phyloP scores from a whole-genome alignment of 1,140 invertebrate genomes.

The Drosophila asahinai region DNA sequence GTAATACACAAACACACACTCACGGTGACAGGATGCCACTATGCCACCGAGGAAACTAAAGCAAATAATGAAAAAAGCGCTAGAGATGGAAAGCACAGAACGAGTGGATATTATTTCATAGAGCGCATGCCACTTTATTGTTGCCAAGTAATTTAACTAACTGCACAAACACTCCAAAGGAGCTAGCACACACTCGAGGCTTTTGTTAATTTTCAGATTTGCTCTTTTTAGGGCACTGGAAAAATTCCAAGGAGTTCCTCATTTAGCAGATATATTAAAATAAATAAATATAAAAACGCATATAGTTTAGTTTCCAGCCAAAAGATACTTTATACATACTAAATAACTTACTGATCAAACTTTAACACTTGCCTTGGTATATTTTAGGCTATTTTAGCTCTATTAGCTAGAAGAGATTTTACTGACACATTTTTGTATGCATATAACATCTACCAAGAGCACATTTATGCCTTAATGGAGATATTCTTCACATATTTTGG shows the following conservation, averaged over 20 bases:
- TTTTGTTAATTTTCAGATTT: conserved; percentile 58
- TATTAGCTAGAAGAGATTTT: too few relatives aligned
- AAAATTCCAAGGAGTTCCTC: not conserved
- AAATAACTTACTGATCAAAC: too few relatives aligned
- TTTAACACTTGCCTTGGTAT: too few relatives aligned
- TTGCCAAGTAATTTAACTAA: conserved; percentile 83
- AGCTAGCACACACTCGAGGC: conserved; percentile 16
- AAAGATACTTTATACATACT: too few relatives aligned
- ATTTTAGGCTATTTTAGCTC: too few relatives aligned
- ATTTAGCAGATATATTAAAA: too few relatives aligned
- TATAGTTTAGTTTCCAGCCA: too few relatives aligned
- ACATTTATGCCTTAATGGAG: not conserved
- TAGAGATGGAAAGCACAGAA: conserved; percentile 4
- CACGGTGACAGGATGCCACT: conserved; percentile 1
- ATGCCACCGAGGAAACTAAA: conserved; percentile 8
- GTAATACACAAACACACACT: not conserved
- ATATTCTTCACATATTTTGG: not conserved
- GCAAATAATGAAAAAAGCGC: conserved; percentile 2
- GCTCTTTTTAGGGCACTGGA: conserved; percentile 5
- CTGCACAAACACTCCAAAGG: conserved; percentile 39
- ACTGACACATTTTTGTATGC: too few relatives aligned
- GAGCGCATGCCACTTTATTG: conserved; percentile 77
- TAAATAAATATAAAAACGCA: too few relatives aligned
- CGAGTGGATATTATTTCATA: conserved; percentile 67
- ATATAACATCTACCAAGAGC: too few relatives aligned